Evolutionary conservation across 2,888 invertebrate genomes (phyloP), one percentile per base, ranked within the genome.

Genomic region (Calliscelio sp.): DNA sequence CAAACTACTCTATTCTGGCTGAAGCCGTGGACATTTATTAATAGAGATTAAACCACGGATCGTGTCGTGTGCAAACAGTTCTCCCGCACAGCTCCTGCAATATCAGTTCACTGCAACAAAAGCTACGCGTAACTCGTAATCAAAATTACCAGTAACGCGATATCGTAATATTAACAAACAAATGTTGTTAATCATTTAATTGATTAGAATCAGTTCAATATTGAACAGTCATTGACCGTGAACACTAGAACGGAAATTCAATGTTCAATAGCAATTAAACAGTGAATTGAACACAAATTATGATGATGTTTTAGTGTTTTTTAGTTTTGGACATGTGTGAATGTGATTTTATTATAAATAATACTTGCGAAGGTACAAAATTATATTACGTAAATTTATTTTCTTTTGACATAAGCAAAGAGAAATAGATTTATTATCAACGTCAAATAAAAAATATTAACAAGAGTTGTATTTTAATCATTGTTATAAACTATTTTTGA

Each of bases 1-100:
- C 73, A 71, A 73, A 79, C 74, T 86, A 78, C 88, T 88, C 88
- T 90, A 90, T 89, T 91, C 91, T 88, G 88, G 88, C 90, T 61
- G 80, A 68, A 83, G 73, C 85, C 85, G 88, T 86, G 90, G 87
- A 87, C 90, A 92, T 92, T 91, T 93, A 93, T 93, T 93, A 93
- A 93, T 93, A 93, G 93, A 92, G 92, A 93, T 92, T 91, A 92
- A 92, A 92, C 89, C 90, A 88, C 87, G 92, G 91, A 92, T 92
- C 92, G 92, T 92, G 92, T 90, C 92, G 93, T 92, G 93, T 92
- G 93, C 93, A 93, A 89, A 88, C 87, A 88, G 66, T 87, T 90
- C 91, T 92, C 91, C 91, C 91, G 92, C 91, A 89, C 90, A 88
- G 90, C 83, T 85, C 87, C 85, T 83, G 87, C 71, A 82, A 71